Percentiles rank a stretch among this genome's conserved stretches.
Evolutionary conservation across 2,797 vertebrate species (phyloP).

Genomic region (Morus bassanus): DNA sequence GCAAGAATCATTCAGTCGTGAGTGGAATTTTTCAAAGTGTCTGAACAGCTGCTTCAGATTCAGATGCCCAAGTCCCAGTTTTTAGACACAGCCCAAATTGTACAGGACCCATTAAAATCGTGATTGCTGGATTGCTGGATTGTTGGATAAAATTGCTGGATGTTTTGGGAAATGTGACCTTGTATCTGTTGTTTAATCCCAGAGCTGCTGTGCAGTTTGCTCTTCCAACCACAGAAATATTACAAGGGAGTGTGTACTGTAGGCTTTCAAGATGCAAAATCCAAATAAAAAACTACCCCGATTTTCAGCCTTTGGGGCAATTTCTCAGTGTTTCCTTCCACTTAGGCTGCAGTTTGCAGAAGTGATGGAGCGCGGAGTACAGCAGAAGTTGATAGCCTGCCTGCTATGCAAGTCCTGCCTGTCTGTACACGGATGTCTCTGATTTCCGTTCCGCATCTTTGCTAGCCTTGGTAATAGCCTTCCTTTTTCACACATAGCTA

Average conservation of each 20-base stretch:
- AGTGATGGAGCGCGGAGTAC: not conserved
- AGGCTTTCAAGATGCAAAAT: not conserved
- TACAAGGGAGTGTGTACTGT: not conserved
- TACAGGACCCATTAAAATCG: not conserved
- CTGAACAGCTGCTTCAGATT: not conserved
- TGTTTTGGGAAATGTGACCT: not conserved
- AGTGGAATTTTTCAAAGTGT: not conserved
- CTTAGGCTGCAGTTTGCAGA: not conserved
- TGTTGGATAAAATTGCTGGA: too few relatives aligned
- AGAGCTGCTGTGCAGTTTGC: not conserved
- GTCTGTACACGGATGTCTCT: not conserved
- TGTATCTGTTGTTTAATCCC: not conserved
- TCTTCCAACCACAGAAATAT: not conserved
- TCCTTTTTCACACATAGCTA: not conserved
- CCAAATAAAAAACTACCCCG: not conserved
- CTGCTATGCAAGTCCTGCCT: not conserved
- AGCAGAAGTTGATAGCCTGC: not conserved
- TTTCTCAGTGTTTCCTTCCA: not conserved
- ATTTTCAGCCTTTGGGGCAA: not conserved
- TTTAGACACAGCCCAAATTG: not conserved
- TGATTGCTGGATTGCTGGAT: too few relatives aligned
- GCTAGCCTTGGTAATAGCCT: not conserved
- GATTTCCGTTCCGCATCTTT: not conserved
- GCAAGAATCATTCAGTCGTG: not conserved
- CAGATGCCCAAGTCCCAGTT: not conserved